These are phyloP conservation scores for Platalea minor DNA, from an alignment of 2,797 vertebrate genomes.

Conservation along the genomic window DNA sequence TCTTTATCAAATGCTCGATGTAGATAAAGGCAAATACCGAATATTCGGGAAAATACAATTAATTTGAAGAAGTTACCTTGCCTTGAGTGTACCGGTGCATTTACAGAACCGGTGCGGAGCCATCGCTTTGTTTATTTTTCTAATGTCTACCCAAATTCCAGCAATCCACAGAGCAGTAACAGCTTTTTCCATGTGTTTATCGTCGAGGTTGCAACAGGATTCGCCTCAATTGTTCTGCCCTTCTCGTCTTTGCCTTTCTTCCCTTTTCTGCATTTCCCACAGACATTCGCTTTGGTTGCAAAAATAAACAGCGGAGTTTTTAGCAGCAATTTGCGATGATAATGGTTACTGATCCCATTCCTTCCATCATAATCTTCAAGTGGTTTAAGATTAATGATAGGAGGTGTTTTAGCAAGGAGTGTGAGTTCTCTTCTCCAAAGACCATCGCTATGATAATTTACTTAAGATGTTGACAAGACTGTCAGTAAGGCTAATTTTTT, in stretches of 20 bases:
- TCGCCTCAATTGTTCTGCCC: slow-evolving; percentile 55
- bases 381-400: slow-evolving; percentile 87
- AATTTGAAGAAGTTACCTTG: slow-evolving; percentile 50
- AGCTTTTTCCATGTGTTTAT: slow-evolving; percentile 54
- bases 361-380: slow-evolving; percentile 90
- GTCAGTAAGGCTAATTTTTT: slow-evolving; percentile 66
- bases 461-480: slow-evolving; percentile 74
- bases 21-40: neutral
- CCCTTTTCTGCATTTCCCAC: slow-evolving; percentile 22
- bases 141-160: slow-evolving; percentile 54
- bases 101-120: slow-evolving; percentile 11
- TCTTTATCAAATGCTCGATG: neutral
- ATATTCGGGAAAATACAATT: neutral
- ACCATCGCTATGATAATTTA: slow-evolving; percentile 75
- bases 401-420: slow-evolving; percentile 68
- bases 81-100: neutral
- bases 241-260: slow-evolving; percentile 52
- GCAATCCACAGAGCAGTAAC: slow-evolving; percentile 30
- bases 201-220: slow-evolving; percentile 54
- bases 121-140: slow-evolving; percentile 55
- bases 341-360: slow-evolving; percentile 85
- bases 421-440: slow-evolving; percentile 75
- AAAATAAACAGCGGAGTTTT: slow-evolving; percentile 81
- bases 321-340: slow-evolving; percentile 82
- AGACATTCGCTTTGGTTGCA: slow-evolving; percentile 74